phyloP scores from a whole-genome alignment of 2,888 invertebrate genomes.

The Nephrotoma flavescens region DNA sequence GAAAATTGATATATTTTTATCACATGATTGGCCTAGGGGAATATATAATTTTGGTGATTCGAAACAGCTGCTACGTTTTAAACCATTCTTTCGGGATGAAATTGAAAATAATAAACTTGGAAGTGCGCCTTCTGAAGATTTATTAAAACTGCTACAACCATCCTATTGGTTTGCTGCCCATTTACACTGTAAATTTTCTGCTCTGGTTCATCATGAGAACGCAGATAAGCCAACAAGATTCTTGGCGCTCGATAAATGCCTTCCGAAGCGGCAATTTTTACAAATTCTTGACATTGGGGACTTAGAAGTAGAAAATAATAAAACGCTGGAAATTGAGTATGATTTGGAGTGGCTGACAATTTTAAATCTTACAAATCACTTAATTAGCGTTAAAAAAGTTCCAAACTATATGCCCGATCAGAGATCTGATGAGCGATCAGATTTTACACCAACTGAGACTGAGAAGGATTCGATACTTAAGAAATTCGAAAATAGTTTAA shows the following conservation, averaged over 20 bases:
- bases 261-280: conserved; percentile 75
- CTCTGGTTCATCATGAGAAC: conserved; percentile 60
- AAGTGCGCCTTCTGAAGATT: conserved; percentile 67
- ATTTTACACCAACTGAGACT: conserved; percentile 45
- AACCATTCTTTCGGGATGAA: conserved; percentile 69
- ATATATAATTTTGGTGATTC: conserved; percentile 76
- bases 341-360: conserved; percentile 94
- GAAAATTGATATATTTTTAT: conserved; percentile 73
- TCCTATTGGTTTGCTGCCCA: conserved; percentile 95
- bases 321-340: conserved; percentile 35
- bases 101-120: conserved; percentile 71
- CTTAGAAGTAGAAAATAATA: conserved; percentile 38
- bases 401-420: conserved; percentile 72
- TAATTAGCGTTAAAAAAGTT: conserved; percentile 55
- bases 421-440: conserved; percentile 41
- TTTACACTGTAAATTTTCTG: conserved; percentile 90
- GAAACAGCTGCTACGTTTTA: conserved; percentile 51
- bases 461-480: conserved; percentile 50
- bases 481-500: conserved; percentile 50
- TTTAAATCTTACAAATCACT: conserved; percentile 75
- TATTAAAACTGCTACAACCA: conserved; percentile 70
- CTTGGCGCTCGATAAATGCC: conserved; percentile 90
- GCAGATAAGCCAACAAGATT: conserved; percentile 57
- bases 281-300: conserved; percentile 62
- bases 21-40: conserved; percentile 95